A percentile compares a stretch with the other conserved stretches of the same genome.
Evolutionary conservation across 2,113 vertebrate genomes (phyloP).

Genomic region (Marmota flaviventris): DNA sequence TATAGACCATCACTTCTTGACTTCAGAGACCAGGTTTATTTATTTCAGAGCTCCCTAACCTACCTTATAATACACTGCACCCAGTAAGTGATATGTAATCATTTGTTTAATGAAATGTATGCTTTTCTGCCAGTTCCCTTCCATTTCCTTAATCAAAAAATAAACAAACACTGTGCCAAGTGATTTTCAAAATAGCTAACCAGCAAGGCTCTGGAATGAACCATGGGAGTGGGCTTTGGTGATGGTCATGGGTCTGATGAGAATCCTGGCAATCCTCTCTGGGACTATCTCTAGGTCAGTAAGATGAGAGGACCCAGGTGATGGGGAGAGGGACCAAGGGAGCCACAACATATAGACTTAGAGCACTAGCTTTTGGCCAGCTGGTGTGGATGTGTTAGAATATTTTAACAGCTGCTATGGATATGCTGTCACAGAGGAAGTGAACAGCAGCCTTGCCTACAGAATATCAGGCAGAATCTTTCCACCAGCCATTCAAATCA

Average conservation of each 20-base stretch:
- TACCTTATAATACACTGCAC: not conserved
- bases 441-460: not conserved
- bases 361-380: no score
- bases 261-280: not conserved
- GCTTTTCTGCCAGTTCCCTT: not conserved
- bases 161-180: not conserved
- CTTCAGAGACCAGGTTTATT: not conserved
- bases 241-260: not conserved
- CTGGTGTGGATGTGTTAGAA: rapidly evolving
- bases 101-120: not conserved
- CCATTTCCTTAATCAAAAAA: not conserved
- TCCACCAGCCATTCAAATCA: rapidly evolving
- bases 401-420: not conserved
- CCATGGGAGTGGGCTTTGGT: not conserved
- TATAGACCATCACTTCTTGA: not conserved
- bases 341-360: rapidly evolving
- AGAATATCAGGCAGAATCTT: not conserved
- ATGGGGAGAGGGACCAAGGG: rapidly evolving
- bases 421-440: not conserved
- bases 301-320: rapidly evolving
- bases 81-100: not conserved
- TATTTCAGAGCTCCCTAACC: not conserved
- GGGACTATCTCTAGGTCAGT: not conserved
- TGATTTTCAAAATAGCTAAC: not conserved
- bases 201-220: not conserved